phyloP scores from a whole-genome alignment of 2,113 vertebrate species.

The Sturnira hondurensis region DNA sequence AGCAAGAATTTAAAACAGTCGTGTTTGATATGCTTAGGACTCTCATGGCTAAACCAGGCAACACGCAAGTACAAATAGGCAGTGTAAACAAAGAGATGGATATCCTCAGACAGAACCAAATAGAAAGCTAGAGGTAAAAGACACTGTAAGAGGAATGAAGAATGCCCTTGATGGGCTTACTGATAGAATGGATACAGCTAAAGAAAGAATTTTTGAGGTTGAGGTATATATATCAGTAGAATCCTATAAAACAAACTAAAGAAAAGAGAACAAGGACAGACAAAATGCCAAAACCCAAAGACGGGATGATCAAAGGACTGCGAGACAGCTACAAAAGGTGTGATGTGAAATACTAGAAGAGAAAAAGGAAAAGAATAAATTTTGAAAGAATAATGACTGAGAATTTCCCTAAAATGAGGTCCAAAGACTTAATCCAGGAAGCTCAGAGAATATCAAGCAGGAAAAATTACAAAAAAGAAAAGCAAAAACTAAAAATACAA shows the following conservation, averaged over 20 bases:
- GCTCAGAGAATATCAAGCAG: not conserved
- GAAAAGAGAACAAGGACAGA: not conserved
- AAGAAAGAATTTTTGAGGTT: not conserved
- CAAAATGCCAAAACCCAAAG: not conserved
- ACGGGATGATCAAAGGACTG: not conserved
- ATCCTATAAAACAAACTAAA: not conserved
- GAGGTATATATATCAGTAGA: not conserved
- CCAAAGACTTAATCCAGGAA: not conserved
- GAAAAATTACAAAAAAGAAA: not conserved
- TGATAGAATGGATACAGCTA: not conserved
- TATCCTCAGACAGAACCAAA: not conserved
- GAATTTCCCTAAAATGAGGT: not conserved
- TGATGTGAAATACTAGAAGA: not conserved
- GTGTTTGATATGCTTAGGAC: not conserved
- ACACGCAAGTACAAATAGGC: not conserved
- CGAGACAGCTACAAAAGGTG: not conserved
- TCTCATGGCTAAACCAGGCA: not conserved
- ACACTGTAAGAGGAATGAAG: not conserved
- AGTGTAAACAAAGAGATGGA: not conserved
- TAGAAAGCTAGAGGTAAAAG: not conserved
- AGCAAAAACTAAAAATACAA: not conserved
- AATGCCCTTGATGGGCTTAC: not conserved
- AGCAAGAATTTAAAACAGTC: not conserved
- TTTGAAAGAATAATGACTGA: not conserved
- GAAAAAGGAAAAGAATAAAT: not conserved